phyloP scores from a whole-genome alignment of 2,888 invertebrate species.

The Apodemia mormo region DNA sequence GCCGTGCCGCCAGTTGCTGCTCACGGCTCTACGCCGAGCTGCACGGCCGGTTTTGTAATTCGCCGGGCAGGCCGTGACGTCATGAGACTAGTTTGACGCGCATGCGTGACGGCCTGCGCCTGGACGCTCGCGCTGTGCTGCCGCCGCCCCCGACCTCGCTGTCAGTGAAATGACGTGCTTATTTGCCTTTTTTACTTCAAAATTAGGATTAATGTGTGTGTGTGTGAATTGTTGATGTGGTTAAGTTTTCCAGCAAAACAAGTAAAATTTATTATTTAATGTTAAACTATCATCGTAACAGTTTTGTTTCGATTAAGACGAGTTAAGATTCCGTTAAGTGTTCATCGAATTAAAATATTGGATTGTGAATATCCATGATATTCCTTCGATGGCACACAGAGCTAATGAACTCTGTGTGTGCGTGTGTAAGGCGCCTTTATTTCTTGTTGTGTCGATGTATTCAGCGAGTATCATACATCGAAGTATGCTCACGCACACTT shows the following conservation, averaged over 20 bases:
- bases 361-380: slow-evolving; percentile 32
- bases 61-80: slow-evolving; percentile 78
- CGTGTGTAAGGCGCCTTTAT: slow-evolving; percentile 61
- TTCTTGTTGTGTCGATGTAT: slow-evolving; percentile 55
- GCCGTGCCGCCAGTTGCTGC: slow-evolving; percentile 45
- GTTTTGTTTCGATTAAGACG: slow-evolving; percentile 3
- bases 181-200: slow-evolving; percentile 50
- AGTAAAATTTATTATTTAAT: not conserved
- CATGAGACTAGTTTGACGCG: slow-evolving; percentile 78
- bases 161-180: slow-evolving; percentile 74
- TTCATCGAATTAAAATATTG: slow-evolving; percentile 19
- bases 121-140: slow-evolving; percentile 60
- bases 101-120: slow-evolving; percentile 74
- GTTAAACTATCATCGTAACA: not conserved
- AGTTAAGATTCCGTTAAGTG: slow-evolving; percentile 13
- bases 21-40: slow-evolving; percentile 60
- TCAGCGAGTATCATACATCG: slow-evolving; percentile 54
- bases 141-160: slow-evolving; percentile 72
- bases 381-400: slow-evolving; percentile 36
- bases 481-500: slow-evolving; percentile 61
- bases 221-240: slow-evolving; percentile 14
- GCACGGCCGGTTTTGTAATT: slow-evolving; percentile 78
- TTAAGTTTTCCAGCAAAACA: slow-evolving; percentile 7
- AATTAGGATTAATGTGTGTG: slow-evolving; percentile 30
- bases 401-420: slow-evolving; percentile 47